Evolutionary conservation across 1,140 invertebrate species (phyloP), one percentile per base, ranked within the genome.

Genomic region (Theocolax elegans): DNA sequence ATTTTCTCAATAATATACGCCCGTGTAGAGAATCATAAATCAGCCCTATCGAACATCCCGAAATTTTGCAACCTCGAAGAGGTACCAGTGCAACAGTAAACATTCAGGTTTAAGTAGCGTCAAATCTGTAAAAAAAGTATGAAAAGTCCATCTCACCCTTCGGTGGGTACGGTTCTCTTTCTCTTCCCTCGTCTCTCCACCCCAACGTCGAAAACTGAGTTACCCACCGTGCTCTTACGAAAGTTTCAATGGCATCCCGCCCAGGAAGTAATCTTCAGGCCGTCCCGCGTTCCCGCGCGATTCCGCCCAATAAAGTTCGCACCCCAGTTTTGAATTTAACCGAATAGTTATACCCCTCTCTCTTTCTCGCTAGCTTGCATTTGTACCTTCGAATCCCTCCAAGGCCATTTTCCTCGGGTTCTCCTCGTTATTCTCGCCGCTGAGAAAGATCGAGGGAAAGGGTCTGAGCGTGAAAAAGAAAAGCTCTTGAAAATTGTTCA

Each of bases 281-380:
- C 74, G 65, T 77, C 64, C 54, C n/a, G 27, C 53, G 53, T 38
- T 15, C 35, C 7, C 21, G 63, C 66, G 48, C 70, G 69, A 78
- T 75, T 77, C 74, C 67, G 38, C 56, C 74, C 75, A 75, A 78
- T 80, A 79, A 79, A 81, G 73, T 81, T 81, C 73, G 73, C 75
- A 77, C 78, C 69, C 74, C 73, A 80, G 76, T 81, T 80, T 80
- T 81, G 75, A 76, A 75, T 80, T 77, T 74, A 76, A 72, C 74
- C 71, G 72, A 66, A 76, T 78, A 77, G 75, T 75, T 77, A 73
- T 56, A 56, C 44, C 31, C 40, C 35, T 51, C 48, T 17, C 44
- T 17, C 51, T 15, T 27, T 38, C 48, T 17, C 31, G 21, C 64
- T 66, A 21, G 21, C 64, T 66, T 21, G 19, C 48, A 65, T 54